Conservation (phyloP, 2,888 invertebrate genomes). For the Xestia rhomboidea region DNA sequence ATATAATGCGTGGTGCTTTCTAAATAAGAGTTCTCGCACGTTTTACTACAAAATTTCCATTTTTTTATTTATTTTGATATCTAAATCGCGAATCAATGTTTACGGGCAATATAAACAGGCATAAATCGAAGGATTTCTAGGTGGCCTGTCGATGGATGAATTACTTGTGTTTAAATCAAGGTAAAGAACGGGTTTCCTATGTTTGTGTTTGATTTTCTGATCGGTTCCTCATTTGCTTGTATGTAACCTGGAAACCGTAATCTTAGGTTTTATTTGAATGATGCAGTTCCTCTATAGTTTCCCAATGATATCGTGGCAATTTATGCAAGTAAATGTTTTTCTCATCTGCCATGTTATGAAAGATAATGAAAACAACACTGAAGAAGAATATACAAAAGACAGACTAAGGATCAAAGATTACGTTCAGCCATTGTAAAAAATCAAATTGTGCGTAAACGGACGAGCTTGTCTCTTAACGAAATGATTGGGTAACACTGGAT, state of each 20-base stretch:
- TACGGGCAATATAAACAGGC: slow-evolving; percentile 47
- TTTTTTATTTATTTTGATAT: slow-evolving; percentile 47
- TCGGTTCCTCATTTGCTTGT: slow-evolving; percentile 6
- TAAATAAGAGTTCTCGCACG: slow-evolving; percentile 2
- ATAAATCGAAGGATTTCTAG: slow-evolving; percentile 51
- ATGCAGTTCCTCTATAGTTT: neutral
- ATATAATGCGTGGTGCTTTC: neutral
- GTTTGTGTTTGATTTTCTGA: slow-evolving; percentile 33
- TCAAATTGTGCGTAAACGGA: neutral
- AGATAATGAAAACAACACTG: neutral
- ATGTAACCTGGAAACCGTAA: slow-evolving; percentile 21
- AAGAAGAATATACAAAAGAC: neutral
- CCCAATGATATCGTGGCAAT: neutral
- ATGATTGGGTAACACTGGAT: neutral
- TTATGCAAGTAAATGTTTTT: neutral
- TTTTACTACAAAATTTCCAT: slow-evolving; percentile 25
- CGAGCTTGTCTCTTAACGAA: neutral
- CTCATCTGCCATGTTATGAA: neutral
- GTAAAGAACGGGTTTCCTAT: slow-evolving; percentile 39
- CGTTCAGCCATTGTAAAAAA: neutral
- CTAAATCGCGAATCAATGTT: slow-evolving; percentile 38
- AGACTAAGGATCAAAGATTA: neutral
- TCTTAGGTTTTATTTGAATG: neutral
- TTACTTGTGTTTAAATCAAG: slow-evolving; percentile 49
- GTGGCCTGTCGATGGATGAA: slow-evolving; percentile 39